Evolutionary conservation across 2,888 invertebrate genomes (phyloP).

Genomic region (Amphimallon solstitiale): DNA sequence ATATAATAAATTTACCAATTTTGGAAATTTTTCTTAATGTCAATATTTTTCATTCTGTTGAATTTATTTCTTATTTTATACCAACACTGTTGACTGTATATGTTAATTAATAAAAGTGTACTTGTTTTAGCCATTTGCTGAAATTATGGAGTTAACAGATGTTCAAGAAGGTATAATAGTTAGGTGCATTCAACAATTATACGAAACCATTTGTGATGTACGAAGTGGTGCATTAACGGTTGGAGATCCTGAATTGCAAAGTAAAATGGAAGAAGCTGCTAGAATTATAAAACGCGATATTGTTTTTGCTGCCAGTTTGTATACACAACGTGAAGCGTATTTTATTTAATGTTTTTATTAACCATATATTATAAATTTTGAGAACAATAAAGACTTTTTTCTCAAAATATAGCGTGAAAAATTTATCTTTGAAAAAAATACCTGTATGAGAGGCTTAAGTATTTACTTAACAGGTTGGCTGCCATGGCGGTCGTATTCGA

Average conservation of each 20-base stretch:
- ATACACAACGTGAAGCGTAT: slow-evolving; percentile 68
- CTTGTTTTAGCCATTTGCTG: slow-evolving; percentile 79
- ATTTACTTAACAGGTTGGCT: too few relatives aligned
- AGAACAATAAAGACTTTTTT: too few relatives aligned
- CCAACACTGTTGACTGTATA: background rate
- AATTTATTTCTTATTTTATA: too few relatives aligned
- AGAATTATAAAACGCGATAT: slow-evolving; percentile 95
- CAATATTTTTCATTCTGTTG: too few relatives aligned
- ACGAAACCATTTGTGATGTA: slow-evolving; percentile 89
- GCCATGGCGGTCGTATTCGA: too few relatives aligned
- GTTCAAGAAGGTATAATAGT: slow-evolving; percentile 99
- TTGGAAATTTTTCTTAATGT: too few relatives aligned
- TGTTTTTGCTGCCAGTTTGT: slow-evolving; percentile 96
- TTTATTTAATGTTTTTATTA: slow-evolving; percentile 18
- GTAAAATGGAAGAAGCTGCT: slow-evolving; percentile 96
- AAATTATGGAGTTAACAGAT: slow-evolving; percentile 92
- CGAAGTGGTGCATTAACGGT: slow-evolving; percentile 92
- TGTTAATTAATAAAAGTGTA: background rate
- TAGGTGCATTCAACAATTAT: slow-evolving; percentile 94
- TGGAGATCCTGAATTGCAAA: slow-evolving; percentile 89
- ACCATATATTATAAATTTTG: background rate
- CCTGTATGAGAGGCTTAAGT: too few relatives aligned
- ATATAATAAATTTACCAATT: too few relatives aligned
- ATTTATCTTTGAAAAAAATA: too few relatives aligned
- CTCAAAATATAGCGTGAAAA: too few relatives aligned